Evolutionary conservation across 2,888 invertebrate species (phyloP).

Genomic region (Dolichomitus sp.): DNA sequence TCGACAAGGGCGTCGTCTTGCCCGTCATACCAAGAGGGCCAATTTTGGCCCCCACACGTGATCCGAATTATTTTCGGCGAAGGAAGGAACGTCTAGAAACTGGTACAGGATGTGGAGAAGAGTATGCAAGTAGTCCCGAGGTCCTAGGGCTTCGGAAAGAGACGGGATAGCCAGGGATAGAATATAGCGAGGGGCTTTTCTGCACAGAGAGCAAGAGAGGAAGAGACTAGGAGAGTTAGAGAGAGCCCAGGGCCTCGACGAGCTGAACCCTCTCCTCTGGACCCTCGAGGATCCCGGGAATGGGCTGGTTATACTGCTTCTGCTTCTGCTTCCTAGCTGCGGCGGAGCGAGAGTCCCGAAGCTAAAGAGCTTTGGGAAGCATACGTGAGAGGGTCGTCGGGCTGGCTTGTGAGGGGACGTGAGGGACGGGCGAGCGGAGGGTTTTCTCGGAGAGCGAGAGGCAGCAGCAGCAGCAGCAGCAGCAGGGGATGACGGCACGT

Average conservation of each 20-base stretch:
- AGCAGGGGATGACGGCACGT: slow-evolving; percentile 68
- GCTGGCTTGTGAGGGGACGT: slow-evolving; percentile 63
- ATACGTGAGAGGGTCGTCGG: slow-evolving; percentile 82
- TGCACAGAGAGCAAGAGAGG: slow-evolving; percentile 24
- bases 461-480: slow-evolving; percentile 64
- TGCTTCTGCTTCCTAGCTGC: slow-evolving; percentile 49
- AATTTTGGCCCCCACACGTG: slow-evolving; percentile 32
- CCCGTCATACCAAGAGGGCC: background rate
- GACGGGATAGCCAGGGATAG: background rate
- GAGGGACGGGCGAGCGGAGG: slow-evolving; percentile 44
- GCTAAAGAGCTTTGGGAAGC: slow-evolving; percentile 84
- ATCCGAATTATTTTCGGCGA: slow-evolving; percentile 11
- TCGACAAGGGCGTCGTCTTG: background rate
- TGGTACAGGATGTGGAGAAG: background rate
- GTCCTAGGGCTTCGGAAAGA: slow-evolving; percentile 22
- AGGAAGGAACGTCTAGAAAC: background rate
- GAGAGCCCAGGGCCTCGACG: slow-evolving; percentile 43
- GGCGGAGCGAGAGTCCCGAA: slow-evolving; percentile 76
- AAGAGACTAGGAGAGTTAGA: slow-evolving; percentile 20
- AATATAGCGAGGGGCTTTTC: slow-evolving; percentile 7
- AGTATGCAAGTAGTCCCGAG: slow-evolving; percentile 17
- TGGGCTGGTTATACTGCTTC: slow-evolving; percentile 62
- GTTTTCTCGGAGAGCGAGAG: slow-evolving; percentile 51
- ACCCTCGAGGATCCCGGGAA: slow-evolving; percentile 64
- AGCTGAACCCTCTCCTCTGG: slow-evolving; percentile 63